Percentiles rank a stretch among this genome's conserved stretches.
These are phyloP conservation scores for Brachyistius frenatus DNA, from an alignment of 2,113 vertebrate species.

Conservation along the genomic window DNA sequence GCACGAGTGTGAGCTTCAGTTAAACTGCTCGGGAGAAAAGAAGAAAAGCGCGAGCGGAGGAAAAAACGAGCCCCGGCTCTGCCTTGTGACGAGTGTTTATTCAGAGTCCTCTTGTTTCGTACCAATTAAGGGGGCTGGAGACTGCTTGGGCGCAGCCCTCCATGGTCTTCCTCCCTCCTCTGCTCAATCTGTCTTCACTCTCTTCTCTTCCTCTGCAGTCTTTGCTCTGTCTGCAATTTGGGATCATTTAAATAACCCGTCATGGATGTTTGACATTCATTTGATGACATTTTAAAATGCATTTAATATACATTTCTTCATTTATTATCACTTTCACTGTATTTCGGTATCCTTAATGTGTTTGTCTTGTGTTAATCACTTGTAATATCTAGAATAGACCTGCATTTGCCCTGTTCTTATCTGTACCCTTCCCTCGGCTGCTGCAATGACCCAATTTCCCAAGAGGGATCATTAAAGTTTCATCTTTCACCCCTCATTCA, in stretches of 20 bases:
- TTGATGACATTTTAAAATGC: conserved; percentile 15
- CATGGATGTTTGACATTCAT: background rate
- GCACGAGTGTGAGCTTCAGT: conserved; percentile 38
- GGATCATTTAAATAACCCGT: conserved; percentile 50
- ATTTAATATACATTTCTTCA: conserved; percentile 3
- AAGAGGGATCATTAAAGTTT: conserved; percentile 81
- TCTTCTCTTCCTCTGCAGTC: conserved; percentile 17
- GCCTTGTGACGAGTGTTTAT: conserved; percentile 74
- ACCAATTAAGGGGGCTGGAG: conserved; percentile 73
- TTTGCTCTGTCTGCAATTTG: conserved; percentile 51
- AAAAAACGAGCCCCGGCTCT: conserved; percentile 63
- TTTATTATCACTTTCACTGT: background rate
- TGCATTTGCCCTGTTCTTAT: conserved; percentile 55
- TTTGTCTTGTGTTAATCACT: conserved; percentile 62
- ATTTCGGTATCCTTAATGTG: conserved; percentile 19
- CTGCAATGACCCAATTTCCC: conserved; percentile 72
- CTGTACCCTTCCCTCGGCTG: conserved; percentile 42
- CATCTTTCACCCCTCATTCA: conserved; percentile 79
- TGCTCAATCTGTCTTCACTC: conserved; percentile 61
- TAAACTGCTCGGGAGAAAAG: conserved; percentile 55
- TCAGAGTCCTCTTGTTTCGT: conserved; percentile 76
- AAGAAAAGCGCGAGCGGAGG: conserved; percentile 28
- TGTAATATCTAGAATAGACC: conserved; percentile 37
- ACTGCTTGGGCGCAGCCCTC: conserved; percentile 59
- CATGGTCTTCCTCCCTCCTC: conserved; percentile 29